Conservation (phyloP, 2,113 vertebrate genomes). For the Ginglymostoma cirratum region DNA sequence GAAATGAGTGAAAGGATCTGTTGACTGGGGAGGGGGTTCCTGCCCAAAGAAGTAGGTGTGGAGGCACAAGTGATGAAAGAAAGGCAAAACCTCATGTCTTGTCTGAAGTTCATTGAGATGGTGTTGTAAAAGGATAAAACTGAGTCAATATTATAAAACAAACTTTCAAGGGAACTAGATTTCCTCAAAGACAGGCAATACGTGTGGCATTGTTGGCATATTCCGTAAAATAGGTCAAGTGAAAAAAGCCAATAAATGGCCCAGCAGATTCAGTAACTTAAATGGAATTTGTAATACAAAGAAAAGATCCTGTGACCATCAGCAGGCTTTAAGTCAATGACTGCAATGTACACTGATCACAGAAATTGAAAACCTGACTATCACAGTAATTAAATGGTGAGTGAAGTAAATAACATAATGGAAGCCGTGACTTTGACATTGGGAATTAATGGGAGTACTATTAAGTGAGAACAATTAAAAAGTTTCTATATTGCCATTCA, state of each 20-base stretch:
- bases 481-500: not conserved
- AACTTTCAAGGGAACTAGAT: not conserved
- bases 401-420: constrained; percentile 11
- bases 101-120: too few relatives aligned
- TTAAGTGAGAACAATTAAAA: constrained; percentile 19
- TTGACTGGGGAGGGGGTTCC: too few relatives aligned
- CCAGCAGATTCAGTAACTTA: not conserved
- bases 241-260: not conserved
- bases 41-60: too few relatives aligned
- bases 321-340: not conserved
- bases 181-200: not conserved
- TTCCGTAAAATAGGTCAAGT: not conserved
- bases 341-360: not conserved
- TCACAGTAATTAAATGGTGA: not conserved
- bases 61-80: too few relatives aligned
- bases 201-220: not conserved
- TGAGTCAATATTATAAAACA: not conserved
- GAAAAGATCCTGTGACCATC: not conserved
- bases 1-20: too few relatives aligned
- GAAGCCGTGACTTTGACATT: not conserved
- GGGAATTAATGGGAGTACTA: constrained; percentile 26
- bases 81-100: too few relatives aligned
- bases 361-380: not conserved
- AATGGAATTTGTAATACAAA: not conserved
- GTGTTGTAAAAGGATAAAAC: too few relatives aligned